These are phyloP conservation scores for Drosophila maculinotata DNA, from an alignment of 2,888 invertebrate genomes.

Conservation along the genomic window DNA sequence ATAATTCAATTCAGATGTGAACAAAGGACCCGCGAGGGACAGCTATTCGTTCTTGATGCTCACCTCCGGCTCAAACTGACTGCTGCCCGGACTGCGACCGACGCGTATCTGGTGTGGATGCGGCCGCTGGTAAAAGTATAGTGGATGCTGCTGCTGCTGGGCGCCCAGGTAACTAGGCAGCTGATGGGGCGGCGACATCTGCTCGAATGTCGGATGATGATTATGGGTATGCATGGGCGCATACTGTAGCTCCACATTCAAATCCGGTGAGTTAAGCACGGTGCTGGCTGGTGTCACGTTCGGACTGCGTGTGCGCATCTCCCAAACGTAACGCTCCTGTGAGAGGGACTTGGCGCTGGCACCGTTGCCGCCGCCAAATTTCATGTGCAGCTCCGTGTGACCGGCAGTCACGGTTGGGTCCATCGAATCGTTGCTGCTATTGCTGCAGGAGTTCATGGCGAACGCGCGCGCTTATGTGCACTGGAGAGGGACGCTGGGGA, in stretches of 20 bases:
- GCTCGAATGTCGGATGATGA: constrained; percentile 26
- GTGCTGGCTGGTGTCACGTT: constrained; percentile 85
- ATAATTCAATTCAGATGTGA: too few species aligned
- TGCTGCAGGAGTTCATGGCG: constrained; percentile 69
- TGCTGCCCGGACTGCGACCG: constrained; percentile 84
- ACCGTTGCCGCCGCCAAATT: constrained; percentile 28
- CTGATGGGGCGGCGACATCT: constrained; percentile 40
- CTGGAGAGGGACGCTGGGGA: constrained; percentile 3
- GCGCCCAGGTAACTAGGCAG: constrained; percentile 26
- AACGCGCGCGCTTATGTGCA: neutral
- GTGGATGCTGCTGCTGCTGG: constrained; percentile 29
- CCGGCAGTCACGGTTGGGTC: constrained; percentile 38
- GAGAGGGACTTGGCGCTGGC: constrained; percentile 28
- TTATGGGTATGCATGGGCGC: constrained; percentile 72
- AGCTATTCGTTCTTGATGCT: constrained; percentile 6
- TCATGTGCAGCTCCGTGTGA: constrained; percentile 53
- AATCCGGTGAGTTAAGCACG: constrained; percentile 84
- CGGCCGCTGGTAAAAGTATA: constrained; percentile 65
- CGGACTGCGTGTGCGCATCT: constrained; percentile 84
- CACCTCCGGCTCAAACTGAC: constrained; percentile 78
- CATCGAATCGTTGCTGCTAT: constrained; percentile 70
- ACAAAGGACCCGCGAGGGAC: too few species aligned
- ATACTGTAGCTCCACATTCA: constrained; percentile 82
- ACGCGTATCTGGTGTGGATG: constrained; percentile 83
- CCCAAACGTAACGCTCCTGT: constrained; percentile 84